Evolutionary conservation across 2,888 invertebrate genomes (phyloP).

Genomic region (Aphelenchoides bicaudatus): DNA sequence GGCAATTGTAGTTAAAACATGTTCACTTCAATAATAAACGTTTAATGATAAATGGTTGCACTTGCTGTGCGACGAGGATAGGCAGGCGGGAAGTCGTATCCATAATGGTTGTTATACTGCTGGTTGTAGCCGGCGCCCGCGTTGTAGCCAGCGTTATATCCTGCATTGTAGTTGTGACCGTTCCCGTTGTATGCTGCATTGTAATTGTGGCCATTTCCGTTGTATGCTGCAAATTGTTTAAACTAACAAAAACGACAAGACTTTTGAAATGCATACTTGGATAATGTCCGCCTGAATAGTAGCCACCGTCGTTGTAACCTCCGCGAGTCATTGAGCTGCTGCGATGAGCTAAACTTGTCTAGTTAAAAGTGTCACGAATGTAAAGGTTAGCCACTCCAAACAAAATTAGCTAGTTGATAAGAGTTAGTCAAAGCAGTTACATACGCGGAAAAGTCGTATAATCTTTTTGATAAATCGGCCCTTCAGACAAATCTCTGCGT

Average conservation of each 20-base stretch:
- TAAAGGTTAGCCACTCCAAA: no score
- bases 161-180: slow-evolving; percentile 4
- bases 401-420: no score
- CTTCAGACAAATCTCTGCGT: no score
- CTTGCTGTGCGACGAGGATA: slow-evolving; percentile 20
- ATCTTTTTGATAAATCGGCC: no score
- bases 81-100: slow-evolving; percentile 12
- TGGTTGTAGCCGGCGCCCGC: not conserved
- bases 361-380: not conserved
- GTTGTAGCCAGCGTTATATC: not conserved
- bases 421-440: no score
- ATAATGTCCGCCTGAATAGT: slow-evolving; percentile 5
- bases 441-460: no score
- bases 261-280: no score
- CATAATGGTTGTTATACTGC: not conserved
- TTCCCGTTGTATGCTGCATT: not conserved
- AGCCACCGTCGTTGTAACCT: slow-evolving; percentile 25
- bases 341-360: slow-evolving; percentile 39
- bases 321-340: slow-evolving; percentile 48
- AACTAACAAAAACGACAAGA: no score
- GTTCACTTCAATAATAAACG: no score
- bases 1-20: no score
- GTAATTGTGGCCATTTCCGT: not conserved
- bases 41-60: slow-evolving; percentile 15
- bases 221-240: not conserved